Evolutionary conservation across 2,888 invertebrate species (phyloP), one percentile per base, ranked within the genome.

Genomic region (Ligdia adustata): DNA sequence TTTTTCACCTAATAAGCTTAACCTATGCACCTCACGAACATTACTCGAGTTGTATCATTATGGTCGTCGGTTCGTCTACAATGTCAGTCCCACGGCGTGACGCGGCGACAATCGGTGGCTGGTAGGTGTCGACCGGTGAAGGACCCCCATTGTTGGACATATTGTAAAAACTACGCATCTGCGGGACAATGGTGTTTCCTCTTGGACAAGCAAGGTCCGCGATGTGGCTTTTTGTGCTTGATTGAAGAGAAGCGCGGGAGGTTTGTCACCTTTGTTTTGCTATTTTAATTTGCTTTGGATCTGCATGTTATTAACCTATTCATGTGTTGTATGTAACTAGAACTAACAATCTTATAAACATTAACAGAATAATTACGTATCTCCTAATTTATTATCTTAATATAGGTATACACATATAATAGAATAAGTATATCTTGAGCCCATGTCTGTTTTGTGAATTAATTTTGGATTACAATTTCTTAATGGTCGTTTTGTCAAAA

Each of bases 51-150:
- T 47, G 42, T 29, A 28, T 47, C 22, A 22, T 22, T 22, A 55
- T 28, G 48, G 32, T 57, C 60, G 65, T 61, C 29, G 11, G 3
- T 28, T 9, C 9, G 13, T 7, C 67, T 69, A 62, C 85, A 84
- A 84, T 84, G 84, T 74, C 83, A 66, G 66, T 87, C 87, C 75
- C 87, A 87, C 86, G 82, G 66, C 74, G 75, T 73, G 78, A 75
- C 75, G 76, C 56, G 62, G 66, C 69, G 67, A 69, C 45, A 35
- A 35, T 40, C 18, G 26, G 27, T 27, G 26, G 13, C 15, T 26
- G 38, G 41, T 13, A 26, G 47, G 42, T 46, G 48, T 9, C 31
- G 31, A 33, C 38, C 53, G 58, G 55, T 62, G 70, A 64, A 75
- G 73, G 69, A 74, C 66, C 58, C 63, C 66, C 52, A 78, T 78